These are phyloP conservation scores for Lepidocolaptes lacrymiger DNA, from an alignment of 2,797 vertebrate species.

Conservation along the genomic window DNA sequence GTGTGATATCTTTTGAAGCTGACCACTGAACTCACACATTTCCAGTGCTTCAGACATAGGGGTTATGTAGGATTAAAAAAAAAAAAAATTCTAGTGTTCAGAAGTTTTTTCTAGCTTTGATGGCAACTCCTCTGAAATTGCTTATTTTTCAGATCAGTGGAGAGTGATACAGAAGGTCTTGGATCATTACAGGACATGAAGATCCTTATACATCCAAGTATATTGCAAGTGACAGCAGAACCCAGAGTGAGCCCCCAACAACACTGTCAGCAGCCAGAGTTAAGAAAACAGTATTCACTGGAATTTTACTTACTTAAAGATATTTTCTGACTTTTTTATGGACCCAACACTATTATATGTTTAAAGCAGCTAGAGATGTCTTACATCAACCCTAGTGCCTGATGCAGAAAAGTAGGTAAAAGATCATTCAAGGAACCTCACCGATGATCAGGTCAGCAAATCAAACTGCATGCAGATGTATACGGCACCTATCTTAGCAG, in stretches of 20 bases:
- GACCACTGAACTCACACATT: conserved; percentile 41
- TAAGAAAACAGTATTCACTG: conserved; percentile 54
- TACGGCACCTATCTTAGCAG: not conserved
- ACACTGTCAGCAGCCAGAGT: not conserved
- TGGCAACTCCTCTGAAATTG: conserved; percentile 68
- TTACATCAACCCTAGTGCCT: not conserved
- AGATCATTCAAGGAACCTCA: not conserved
- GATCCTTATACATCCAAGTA: conserved; percentile 58
- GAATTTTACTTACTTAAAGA: conserved; percentile 53
- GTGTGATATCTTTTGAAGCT: conserved; percentile 43
- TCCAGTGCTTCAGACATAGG: conserved; percentile 15
- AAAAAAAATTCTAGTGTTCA: not conserved
- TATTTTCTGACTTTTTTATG: conserved; percentile 35
- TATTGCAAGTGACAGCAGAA: conserved; percentile 57
- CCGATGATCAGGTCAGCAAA: not conserved
- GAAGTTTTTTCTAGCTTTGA: conserved; percentile 64
- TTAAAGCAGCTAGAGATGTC: not conserved
- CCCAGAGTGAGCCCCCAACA: conserved; percentile 25
- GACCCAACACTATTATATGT: not conserved
- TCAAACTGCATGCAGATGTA: not conserved
- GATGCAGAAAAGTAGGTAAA: not conserved
- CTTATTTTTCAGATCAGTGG: conserved; percentile 78
- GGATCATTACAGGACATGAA: conserved; percentile 71
- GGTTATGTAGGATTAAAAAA: conserved; percentile 24
- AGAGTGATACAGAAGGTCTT: conserved; percentile 64